Conservation (phyloP, 2,888 invertebrate genomes). For the Thera obeliscata region DNA sequence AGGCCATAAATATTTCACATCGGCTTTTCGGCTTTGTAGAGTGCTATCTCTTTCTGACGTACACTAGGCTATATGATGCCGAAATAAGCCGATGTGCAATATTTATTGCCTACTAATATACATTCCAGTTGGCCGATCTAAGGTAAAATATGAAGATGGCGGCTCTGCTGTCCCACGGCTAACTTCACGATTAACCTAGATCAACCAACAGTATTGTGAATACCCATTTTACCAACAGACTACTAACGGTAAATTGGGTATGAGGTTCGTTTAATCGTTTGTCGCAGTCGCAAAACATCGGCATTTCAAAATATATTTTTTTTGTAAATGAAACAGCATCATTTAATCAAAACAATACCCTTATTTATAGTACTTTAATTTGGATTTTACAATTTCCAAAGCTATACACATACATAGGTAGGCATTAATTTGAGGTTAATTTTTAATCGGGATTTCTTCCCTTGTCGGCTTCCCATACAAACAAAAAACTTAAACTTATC, state of each 20-base stretch:
- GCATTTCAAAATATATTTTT: not conserved
- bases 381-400: not conserved
- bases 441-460: not conserved
- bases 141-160: too few species aligned
- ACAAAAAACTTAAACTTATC: not conserved
- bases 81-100: too few species aligned
- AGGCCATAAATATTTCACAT: too few species aligned
- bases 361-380: not conserved
- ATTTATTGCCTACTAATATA: too few species aligned
- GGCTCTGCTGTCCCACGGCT: not conserved
- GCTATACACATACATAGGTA: not conserved
- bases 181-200: not conserved
- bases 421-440: not conserved
- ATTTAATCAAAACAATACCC: constrained; percentile 14
- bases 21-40: too few species aligned
- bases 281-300: constrained; percentile 4
- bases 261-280: not conserved
- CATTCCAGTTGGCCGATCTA: too few species aligned
- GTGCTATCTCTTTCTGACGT: too few species aligned
- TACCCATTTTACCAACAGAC: not conserved
- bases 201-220: not conserved
- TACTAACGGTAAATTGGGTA: not conserved
- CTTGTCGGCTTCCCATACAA: not conserved
- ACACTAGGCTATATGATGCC: too few species aligned
- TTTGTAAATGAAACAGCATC: not conserved